A percentile compares a stretch with the other conserved stretches of the same genome.
These are phyloP conservation scores for Eriosoma lanigerum DNA, from an alignment of 1,140 invertebrate genomes.

Conservation along the genomic window DNA sequence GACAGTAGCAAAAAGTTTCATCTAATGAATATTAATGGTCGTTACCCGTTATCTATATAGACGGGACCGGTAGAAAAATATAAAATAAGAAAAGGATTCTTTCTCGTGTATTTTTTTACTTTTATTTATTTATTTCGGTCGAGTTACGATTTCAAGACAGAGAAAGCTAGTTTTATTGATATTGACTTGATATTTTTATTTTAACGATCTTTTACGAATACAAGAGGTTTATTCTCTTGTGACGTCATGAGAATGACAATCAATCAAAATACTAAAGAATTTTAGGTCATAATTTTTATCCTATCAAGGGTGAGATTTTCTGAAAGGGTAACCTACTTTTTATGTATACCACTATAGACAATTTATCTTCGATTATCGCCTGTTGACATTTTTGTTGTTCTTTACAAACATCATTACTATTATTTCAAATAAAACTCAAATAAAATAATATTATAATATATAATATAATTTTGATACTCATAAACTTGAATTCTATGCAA, in stretches of 20 bases:
- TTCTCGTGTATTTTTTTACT: constrained; percentile 3
- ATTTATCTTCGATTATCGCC: constrained; percentile 46
- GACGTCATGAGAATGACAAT: constrained; percentile 1
- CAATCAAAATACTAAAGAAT: constrained; percentile 32
- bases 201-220: constrained; percentile 14
- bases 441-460: no score
- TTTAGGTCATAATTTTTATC: constrained; percentile 37
- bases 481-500: background rate
- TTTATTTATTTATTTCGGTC: constrained; percentile 35
- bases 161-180: constrained; percentile 38
- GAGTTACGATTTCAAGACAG: constrained; percentile 19
- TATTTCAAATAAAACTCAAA: background rate
- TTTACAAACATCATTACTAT: background rate
- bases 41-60: constrained; percentile 41
- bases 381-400: constrained; percentile 23
- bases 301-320: background rate
- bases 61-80: constrained; percentile 9
- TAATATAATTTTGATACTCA: background rate
- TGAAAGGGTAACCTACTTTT: background rate
- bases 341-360: constrained; percentile 13
- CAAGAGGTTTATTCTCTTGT: constrained; percentile 3
- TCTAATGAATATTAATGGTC: constrained; percentile 49
- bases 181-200: constrained; percentile 5
- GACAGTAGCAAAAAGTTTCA: constrained; percentile 29
- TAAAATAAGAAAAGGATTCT: constrained; percentile 34